Base-by-base conservation (phyloP, 2,113 vertebrate species). In the Platysternon megacephalum region DNA sequence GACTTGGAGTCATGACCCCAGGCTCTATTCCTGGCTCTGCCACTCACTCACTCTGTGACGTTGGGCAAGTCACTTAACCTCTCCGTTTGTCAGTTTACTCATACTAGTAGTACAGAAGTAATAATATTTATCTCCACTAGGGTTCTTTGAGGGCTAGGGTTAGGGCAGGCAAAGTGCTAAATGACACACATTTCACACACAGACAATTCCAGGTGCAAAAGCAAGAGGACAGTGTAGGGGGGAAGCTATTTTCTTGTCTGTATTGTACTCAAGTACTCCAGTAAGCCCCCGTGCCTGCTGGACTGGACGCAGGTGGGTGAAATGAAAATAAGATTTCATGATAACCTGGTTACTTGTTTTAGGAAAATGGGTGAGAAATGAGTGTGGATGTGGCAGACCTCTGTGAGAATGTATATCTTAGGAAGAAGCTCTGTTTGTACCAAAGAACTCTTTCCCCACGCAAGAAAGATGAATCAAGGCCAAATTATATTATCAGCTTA, bases 61-160 rank as follows among this genome's bases (percentile, higher is more conserved):
- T 42, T 39, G 72, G n/a, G 35, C 24, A 79, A 79, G 52, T 24
- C 1, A 2, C 32, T n/a, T 14, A 51, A 28, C 46, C 48, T 90
- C 87, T 84, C 48, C 8, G 8, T 88, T 46, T 6, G 5, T 28
- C 53, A 1, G 17, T 0, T 91, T 44, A 44, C 24, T 78, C 72
- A 6, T 6, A n/a, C 0, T 0, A 78, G 14, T 24, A 22, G 21
- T 42, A 21, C 68, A 42, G 10, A 35, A 42, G 12, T 26, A 58
- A 53, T 32, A 0, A 2, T 49, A 1, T 39, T 82, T 95, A n/a
- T 84, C 82, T 93, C 39, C 29, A 21, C 65, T 32, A 26, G 4
- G 84, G 24, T 51, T 19, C 14, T 7, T 51, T 10, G 1, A 61
- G 42, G 56, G 39, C 78, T 80, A 87, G 28, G 72, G 21, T 26